Conservation (phyloP, 2,797 vertebrate genomes). For the Eleutherodactylus coqui region DNA sequence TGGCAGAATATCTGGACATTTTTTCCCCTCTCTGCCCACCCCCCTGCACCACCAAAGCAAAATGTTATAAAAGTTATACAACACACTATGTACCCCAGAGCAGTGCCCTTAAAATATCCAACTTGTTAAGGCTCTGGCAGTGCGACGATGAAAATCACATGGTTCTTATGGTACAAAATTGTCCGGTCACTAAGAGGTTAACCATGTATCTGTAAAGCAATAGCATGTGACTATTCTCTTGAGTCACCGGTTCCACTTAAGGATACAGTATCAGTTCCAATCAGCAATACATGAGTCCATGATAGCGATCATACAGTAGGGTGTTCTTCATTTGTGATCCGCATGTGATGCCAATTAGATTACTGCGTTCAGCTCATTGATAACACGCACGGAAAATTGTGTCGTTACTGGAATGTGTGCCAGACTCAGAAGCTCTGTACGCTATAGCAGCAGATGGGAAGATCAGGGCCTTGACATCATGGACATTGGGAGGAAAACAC, state of each 20-base stretch:
- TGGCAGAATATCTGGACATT: no score
- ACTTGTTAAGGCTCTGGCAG: no score
- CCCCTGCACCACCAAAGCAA: no score
- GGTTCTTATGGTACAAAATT: no score
- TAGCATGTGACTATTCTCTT: background rate
- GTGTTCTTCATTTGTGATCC: conserved; percentile 76
- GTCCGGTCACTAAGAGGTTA: no score
- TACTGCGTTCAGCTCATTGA: conserved; percentile 74
- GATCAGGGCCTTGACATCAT: conserved; percentile 66
- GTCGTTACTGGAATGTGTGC: conserved; percentile 74
- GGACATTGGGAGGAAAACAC: conserved; percentile 74
- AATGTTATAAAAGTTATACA: no score
- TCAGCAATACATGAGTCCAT: background rate
- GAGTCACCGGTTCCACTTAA: conserved; percentile 12
- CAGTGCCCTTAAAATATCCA: no score
- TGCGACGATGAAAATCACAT: no score
- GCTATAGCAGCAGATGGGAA: conserved; percentile 74
- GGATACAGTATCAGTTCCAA: background rate
- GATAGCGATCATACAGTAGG: conserved; percentile 60
- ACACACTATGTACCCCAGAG: no score
- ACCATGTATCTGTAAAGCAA: background rate
- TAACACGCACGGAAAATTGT: conserved; percentile 77
- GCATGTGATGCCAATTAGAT: conserved; percentile 78
- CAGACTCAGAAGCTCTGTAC: conserved; percentile 68
- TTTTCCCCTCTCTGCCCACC: no score